Evolutionary conservation across 2,888 invertebrate genomes (phyloP), one percentile per base, ranked within the genome.

Genomic region (Megalurothrips usitatus): DNA sequence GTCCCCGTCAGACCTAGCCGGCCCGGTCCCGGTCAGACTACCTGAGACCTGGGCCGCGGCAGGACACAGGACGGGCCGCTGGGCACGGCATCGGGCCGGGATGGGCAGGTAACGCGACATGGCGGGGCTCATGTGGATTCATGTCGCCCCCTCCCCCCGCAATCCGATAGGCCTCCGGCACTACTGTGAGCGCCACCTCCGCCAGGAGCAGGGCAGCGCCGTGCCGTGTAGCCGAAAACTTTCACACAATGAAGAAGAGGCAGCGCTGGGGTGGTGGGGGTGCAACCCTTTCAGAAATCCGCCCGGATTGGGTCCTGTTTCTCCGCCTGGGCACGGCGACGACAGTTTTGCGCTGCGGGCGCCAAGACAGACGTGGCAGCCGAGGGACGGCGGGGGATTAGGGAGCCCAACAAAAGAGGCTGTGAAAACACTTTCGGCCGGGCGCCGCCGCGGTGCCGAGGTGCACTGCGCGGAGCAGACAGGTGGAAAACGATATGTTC

Each of bases 401-500:
- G 58, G 17, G 58, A 17, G 58, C 14, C 0, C 58, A 19, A 58
- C 58, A 58, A 58, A 19, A 58, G 58, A 19, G 14, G 58, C 58
- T 58, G 58, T 58, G 58, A 58, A 58, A 58, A 58, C 58, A 58
- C 58, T 58, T 58, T 58, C 58, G 58, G 58, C 14, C 58, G 14
- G 58, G 14, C 14, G 58, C 19, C 14, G 58, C 19, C 58, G 14
- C 58, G 17, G 58, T 14, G 58, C 58, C 19, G 58, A 6, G 34
- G 6, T 4, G 34, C n/a, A n/a, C n/a, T n/a, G n/a, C n/a, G 34
- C 34, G 3, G 34, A 43, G 34, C 19, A 6, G 58, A 58, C 58
- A 58, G 58, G 58, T 58, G 58, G 58, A 58, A 43, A 58, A 19
- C 58, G 58, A 58, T 58, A 17, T 58, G 58, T 14, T 58, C 19